phyloP scores from a whole-genome alignment of 1,140 invertebrate genomes.

The Zaprionus gabonicus region DNA sequence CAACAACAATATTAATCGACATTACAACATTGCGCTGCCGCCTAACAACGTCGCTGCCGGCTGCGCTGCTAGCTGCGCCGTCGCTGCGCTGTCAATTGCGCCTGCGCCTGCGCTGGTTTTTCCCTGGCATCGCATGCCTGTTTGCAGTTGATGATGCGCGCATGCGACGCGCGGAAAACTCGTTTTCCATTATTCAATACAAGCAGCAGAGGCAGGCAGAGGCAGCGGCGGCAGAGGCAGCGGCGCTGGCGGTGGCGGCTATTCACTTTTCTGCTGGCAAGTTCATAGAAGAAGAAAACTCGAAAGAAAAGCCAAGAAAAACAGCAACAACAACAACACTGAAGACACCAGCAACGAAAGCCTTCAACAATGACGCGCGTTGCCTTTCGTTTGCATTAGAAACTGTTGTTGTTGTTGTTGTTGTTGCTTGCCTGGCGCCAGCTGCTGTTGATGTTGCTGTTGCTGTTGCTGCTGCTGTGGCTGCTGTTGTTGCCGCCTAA shows the following conservation, averaged over 20 bases:
- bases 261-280: slow-evolving; percentile 78
- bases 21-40: slow-evolving; percentile 64
- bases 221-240: slow-evolving; percentile 27
- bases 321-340: slow-evolving; percentile 36
- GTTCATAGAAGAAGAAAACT: slow-evolving; percentile 67
- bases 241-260: slow-evolving; percentile 50
- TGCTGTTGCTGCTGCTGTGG: slow-evolving; percentile 25
- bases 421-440: slow-evolving; percentile 15
- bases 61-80: slow-evolving; percentile 8
- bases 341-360: neutral
- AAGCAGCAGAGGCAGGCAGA: slow-evolving; percentile 40
- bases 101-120: slow-evolving; percentile 65
- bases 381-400: slow-evolving; percentile 45
- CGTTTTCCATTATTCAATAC: slow-evolving; percentile 81
- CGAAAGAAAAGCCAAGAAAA: slow-evolving; percentile 48
- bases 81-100: slow-evolving; percentile 14
- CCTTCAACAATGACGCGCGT: slow-evolving; percentile 11
- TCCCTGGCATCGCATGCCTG: slow-evolving; percentile 66
- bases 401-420: slow-evolving; percentile 17
- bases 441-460: slow-evolving; percentile 27
- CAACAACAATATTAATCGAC: slow-evolving; percentile 49
- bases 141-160: slow-evolving; percentile 49
- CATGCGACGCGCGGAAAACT: slow-evolving; percentile 72
- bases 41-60: slow-evolving; percentile 14
- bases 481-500: slow-evolving; percentile 38